A percentile compares a stretch with the other conserved stretches of the same genome.
Evolutionary conservation across 2,797 vertebrate genomes (phyloP).

Genomic region (Neopelma chrysocephalum): DNA sequence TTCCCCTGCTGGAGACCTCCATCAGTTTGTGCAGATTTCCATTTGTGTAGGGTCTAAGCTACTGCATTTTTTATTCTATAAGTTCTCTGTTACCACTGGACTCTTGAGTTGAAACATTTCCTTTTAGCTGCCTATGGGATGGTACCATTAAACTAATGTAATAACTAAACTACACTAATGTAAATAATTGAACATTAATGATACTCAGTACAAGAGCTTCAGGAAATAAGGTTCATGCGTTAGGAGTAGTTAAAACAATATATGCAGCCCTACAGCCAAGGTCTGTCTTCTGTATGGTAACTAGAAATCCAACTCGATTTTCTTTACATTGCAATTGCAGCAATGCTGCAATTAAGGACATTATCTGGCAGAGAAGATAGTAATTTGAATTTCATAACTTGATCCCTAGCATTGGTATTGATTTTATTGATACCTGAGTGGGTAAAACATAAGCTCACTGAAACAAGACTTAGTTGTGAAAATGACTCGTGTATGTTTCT

Average conservation of each 20-base stretch:
- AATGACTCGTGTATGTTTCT: not conserved
- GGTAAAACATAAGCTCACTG: not conserved
- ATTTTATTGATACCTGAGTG: not conserved
- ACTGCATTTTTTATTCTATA: not conserved
- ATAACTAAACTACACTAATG: not conserved
- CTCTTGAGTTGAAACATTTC: not conserved
- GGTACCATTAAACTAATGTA: not conserved
- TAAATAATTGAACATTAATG: not conserved
- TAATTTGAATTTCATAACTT: not conserved
- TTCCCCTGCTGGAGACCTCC: not conserved
- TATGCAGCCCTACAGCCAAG: not conserved
- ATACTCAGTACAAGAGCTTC: not conserved
- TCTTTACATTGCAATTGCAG: not conserved
- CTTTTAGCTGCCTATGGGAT: not conserved
- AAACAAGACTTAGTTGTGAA: not conserved
- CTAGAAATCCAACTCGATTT: not conserved
- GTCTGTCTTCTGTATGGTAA: not conserved
- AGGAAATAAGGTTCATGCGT: not conserved
- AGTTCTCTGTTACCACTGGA: not conserved
- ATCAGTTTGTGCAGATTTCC: not conserved
- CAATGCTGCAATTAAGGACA: not conserved
- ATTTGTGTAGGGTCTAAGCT: not conserved
- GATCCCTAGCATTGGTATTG: not conserved
- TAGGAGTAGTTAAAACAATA: not conserved
- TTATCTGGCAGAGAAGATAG: not conserved